phyloP scores from a whole-genome alignment of 2,113 vertebrate genomes.

The Steatornis caripensis region DNA sequence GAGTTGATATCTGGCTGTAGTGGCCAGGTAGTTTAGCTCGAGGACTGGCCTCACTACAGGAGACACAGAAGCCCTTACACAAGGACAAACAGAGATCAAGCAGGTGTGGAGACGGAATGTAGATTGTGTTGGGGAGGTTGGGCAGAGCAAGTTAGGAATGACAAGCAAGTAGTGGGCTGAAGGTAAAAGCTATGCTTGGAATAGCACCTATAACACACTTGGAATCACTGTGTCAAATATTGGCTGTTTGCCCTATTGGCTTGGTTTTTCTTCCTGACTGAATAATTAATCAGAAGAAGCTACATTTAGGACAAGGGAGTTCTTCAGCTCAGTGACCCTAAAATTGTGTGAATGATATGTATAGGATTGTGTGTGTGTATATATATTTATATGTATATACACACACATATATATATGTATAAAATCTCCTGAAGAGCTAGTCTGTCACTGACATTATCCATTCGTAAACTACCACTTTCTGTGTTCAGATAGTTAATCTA shows the following conservation, averaged over 20 bases:
- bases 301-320: not conserved
- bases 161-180: not conserved
- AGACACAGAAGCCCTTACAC: not conserved
- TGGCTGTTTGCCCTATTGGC: not conserved
- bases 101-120: accelerated
- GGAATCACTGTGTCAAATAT: not conserved
- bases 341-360: not conserved
- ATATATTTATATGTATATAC: not conserved
- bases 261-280: not conserved
- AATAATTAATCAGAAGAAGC: not conserved
- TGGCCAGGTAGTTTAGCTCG: not conserved
- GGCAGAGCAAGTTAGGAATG: not conserved
- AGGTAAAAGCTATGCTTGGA: not conserved
- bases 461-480: not conserved
- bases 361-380: no score
- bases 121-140: not conserved
- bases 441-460: not conserved
- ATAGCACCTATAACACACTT: accelerated
- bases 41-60: not conserved
- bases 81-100: not conserved
- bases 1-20: not conserved
- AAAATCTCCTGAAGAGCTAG: not conserved
- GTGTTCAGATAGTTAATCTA: not conserved
- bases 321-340: not conserved
- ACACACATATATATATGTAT: no score